phyloP scores from a whole-genome alignment of 2,888 invertebrate genomes.

The Lasioglossum vierecki region DNA sequence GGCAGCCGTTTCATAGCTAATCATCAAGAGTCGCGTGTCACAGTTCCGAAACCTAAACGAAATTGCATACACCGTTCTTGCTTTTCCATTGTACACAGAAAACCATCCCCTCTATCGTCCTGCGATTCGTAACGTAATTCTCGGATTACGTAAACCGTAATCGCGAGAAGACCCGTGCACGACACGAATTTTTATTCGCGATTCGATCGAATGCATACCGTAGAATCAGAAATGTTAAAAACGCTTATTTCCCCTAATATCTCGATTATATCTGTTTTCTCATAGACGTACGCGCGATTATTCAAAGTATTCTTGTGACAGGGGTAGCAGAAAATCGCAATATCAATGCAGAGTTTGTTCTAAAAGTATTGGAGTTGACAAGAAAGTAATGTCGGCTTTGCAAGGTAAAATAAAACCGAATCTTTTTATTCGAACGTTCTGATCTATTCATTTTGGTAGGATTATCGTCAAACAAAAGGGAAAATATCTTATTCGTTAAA shows the following conservation, averaged over 20 bases:
- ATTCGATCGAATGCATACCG: neutral
- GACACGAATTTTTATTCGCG: conserved; percentile 19
- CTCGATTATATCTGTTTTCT: neutral
- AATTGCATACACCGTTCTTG: neutral
- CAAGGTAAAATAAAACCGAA: no score
- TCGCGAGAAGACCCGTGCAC: neutral
- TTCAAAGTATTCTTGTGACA: neutral
- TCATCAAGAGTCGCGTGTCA: conserved; percentile 24
- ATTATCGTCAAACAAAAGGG: no score
- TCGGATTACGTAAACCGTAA: conserved; percentile 39
- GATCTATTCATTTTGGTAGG: no score
- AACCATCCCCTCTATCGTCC: conserved; percentile 14
- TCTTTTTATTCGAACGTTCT: no score
- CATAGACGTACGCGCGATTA: neutral
- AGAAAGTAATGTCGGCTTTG: no score
- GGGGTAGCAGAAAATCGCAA: neutral
- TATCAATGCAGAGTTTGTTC: neutral
- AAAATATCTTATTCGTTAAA: no score
- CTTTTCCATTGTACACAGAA: conserved; percentile 14
- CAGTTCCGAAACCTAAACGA: conserved; percentile 9
- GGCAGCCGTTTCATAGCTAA: conserved; percentile 8
- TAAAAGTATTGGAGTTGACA: no score
- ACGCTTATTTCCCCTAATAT: neutral
- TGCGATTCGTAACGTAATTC: conserved; percentile 29
- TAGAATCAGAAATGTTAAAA: neutral